These are phyloP conservation scores for Luperina nickerlii DNA, from an alignment of 2,888 invertebrate species.

Conservation along the genomic window DNA sequence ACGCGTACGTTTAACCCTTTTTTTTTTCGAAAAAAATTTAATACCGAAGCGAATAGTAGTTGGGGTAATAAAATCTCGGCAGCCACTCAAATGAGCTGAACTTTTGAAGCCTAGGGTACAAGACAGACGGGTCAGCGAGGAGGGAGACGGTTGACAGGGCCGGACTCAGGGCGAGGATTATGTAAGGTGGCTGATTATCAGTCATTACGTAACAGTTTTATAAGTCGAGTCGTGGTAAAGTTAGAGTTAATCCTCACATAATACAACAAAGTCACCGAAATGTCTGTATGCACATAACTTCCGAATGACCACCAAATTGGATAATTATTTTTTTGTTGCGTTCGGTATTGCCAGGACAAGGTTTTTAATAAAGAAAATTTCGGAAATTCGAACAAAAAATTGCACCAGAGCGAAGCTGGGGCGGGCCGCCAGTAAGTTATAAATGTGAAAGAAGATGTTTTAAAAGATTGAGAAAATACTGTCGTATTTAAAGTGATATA, in stretches of 20 bases:
- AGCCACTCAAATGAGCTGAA: constrained; percentile 90
- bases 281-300: too few species aligned
- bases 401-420: too few species aligned
- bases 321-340: too few species aligned
- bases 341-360: too few species aligned
- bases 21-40: constrained; percentile 81
- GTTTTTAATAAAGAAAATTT: too few species aligned
- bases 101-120: constrained; percentile 89
- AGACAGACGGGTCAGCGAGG: constrained; percentile 89
- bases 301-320: too few species aligned
- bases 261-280: too few species aligned
- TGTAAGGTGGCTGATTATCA: constrained; percentile 1
- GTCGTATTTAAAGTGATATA: not conserved
- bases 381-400: too few species aligned
- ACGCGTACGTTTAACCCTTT: constrained; percentile 84
- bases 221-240: not conserved
- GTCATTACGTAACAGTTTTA: not conserved
- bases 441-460: not conserved
- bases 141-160: constrained; percentile 85
- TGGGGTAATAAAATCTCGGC: constrained; percentile 90
- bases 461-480: too few species aligned
- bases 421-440: too few species aligned
- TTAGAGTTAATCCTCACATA: too few species aligned
- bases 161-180: constrained; percentile 67
- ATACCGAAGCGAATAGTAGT: constrained; percentile 88